Percentiles rank a stretch among this genome's conserved stretches.
Conservation (phyloP, 2,888 invertebrate genomes). For the Clusia tigrina region DNA sequence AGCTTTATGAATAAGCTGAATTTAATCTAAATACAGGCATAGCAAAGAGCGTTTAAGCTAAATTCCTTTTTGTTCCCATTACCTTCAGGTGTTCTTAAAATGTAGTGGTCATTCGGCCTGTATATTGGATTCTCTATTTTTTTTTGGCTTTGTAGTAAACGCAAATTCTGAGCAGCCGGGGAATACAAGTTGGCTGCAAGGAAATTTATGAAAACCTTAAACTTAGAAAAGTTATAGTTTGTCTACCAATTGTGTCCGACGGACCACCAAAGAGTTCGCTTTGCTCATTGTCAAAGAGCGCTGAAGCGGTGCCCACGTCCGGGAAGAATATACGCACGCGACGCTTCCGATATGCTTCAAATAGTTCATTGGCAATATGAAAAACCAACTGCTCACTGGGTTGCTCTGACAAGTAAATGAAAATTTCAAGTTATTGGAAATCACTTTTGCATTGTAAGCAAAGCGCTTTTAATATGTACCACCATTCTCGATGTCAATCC, state of each 20-base stretch:
- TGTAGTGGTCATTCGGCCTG: constrained; percentile 59
- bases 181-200: constrained; percentile 47
- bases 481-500: constrained; percentile 51
- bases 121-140: no score
- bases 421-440: constrained; percentile 47
- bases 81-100: constrained; percentile 58
- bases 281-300: constrained; percentile 56
- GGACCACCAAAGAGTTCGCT: constrained; percentile 51
- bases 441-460: constrained; percentile 43
- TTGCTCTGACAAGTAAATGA: constrained; percentile 44
- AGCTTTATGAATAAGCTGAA: no score
- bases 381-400: constrained; percentile 57
- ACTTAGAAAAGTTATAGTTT: not conserved
- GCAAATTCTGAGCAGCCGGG: constrained; percentile 46
- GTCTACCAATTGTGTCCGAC: constrained; percentile 54
- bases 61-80: constrained; percentile 8
- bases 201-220: not conserved
- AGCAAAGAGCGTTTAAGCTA: not conserved
- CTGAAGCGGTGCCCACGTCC: constrained; percentile 53
- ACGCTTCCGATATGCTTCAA: constrained; percentile 54
- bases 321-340: constrained; percentile 56
- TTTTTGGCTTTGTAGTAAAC: constrained; percentile 43
- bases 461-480: constrained; percentile 40
- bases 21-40: no score
- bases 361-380: constrained; percentile 55